Evolutionary conservation across 2,797 vertebrate genomes (phyloP), one percentile per base, ranked within the genome.

Genomic region (Pogonophryne albipinna): DNA sequence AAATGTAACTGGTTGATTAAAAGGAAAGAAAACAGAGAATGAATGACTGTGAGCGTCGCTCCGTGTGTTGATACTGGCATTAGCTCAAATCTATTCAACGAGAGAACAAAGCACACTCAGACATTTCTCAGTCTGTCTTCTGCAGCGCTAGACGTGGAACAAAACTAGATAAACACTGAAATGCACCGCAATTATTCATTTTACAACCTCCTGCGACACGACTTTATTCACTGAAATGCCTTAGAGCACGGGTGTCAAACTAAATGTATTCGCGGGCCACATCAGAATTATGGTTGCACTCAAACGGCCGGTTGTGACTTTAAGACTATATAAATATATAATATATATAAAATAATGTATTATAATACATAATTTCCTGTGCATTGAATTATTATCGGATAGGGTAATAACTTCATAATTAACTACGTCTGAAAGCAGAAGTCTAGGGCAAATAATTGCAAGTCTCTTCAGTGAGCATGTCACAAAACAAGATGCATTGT

Each of bases 41-140:
- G 81, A 86, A 71, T 90, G 73, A 68, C 80, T 76, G 89, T 87
- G 82, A 73, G 41, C 66, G 71, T 83, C 17, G 34, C 76, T 62
- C 58, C 12, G 58, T 72, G 79, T 90, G 90, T 90, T 88, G 90
- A 86, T 55, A 27, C 76, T 91, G 91, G 91, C 92, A 56, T 47
- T 41, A 14, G 56, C 74, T 91, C 86, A 87, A 58, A 84, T 79
- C 55, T 71, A 66, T 70, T 88, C 86, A 74, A 72, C 31, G 80
- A 65, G 45, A 76, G 85, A 87, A 92, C 92, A 91, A 90, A 91
- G 87, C 77, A 19, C 44, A 60, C 87, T 86, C 76, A 76, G 70
- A 84, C 72, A 55, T 87, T 88, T 89, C 83, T 89, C 79, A 67
- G 69, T 72, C 66, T 76, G 76, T 86, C 67, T 67, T 85, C 78